Evolutionary conservation across 2,888 invertebrate species (phyloP), one percentile per base, ranked within the genome.

Genomic region (Odontocerum albicorne): DNA sequence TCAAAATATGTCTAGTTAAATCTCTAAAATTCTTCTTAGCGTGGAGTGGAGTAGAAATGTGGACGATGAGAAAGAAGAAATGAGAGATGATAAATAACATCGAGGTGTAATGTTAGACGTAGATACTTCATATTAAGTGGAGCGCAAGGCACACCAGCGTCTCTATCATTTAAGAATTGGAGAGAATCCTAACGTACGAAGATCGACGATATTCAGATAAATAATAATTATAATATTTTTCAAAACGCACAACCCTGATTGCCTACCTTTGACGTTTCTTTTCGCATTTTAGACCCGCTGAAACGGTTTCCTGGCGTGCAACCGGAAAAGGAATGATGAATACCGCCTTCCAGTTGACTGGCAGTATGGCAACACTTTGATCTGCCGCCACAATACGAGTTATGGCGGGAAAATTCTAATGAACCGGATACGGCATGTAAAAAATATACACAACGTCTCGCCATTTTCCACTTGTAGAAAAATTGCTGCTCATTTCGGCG

Each of bases 341-440:
- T 33, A 35, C 38, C 31, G 22, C 51, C 42, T 50, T 20, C 36
- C 27, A 19, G 49, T 35, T 19, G 13, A 21, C 12, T 32, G 46
- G 27, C 35, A 36, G 47, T 39, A 22, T 17, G 15, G n/a, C 16
- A 17, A 15, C 35, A n/a, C 56, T 56, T 60, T 60, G 56, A 57
- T 60, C 51, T 44, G 47, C 17, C 19, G 40, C 32, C 52, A 53
- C 43, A 49, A 57, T 57, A 35, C 43, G 35, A 44, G 46, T 38
- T 45, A 35, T 27, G 20, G 43, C 31, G 53, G 54, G 40, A 22
- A 47, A 52, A 40, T 54, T 55, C 57, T 51, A 60, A 60, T 60
- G 60, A 60, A 55, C 50, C 60, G 60, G 57, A 60, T 57, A 31
- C 35, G 53, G 22, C 45, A 52, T 44, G 49, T 16, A 42, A 40